Evolutionary conservation across 2,113 vertebrate genomes (phyloP).

Genomic region (Paraplagusia blochii): DNA sequence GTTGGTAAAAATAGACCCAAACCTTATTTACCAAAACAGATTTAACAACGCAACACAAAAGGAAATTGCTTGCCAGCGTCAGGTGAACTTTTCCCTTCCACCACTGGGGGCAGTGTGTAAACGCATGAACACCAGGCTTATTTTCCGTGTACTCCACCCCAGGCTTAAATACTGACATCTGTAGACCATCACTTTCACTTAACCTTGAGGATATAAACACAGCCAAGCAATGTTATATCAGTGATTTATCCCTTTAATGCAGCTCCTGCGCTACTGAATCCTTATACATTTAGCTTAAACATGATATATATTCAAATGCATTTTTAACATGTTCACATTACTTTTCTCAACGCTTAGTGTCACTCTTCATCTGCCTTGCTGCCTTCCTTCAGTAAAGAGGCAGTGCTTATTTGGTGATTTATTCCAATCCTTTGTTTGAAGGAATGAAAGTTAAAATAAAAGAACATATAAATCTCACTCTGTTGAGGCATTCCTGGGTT

Average conservation of each 20-base stretch:
- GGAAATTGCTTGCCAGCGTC: constrained; percentile 1
- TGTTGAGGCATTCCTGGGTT: not conserved
- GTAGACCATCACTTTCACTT: constrained; percentile 26
- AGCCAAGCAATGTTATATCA: constrained; percentile 17
- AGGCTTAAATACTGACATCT: constrained; percentile 12
- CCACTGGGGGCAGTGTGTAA: constrained; percentile 6
- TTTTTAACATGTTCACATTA: constrained; percentile 21
- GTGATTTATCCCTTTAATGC: constrained; percentile 34
- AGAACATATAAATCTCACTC: constrained; percentile 6
- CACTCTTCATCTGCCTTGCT: not conserved
- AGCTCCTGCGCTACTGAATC: not conserved
- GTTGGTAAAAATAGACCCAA: no score
- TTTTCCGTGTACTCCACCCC: constrained; percentile 9
- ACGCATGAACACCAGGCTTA: constrained; percentile 14
- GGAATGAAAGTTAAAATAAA: constrained; percentile 16
- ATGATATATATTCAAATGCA: constrained; percentile 12
- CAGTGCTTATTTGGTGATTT: not conserved
- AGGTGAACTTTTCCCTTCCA: constrained; percentile 6
- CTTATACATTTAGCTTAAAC: constrained; percentile 5
- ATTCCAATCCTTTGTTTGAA: not conserved
- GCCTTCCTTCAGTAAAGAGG: not conserved
- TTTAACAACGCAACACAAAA: no score
- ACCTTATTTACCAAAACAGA: no score
- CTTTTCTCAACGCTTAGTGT: constrained; percentile 4
- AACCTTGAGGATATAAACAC: constrained; percentile 23